Percentiles rank a stretch among this genome's conserved stretches.
Evolutionary conservation across 1,140 invertebrate species (phyloP).

Genomic region (Diprion similis): DNA sequence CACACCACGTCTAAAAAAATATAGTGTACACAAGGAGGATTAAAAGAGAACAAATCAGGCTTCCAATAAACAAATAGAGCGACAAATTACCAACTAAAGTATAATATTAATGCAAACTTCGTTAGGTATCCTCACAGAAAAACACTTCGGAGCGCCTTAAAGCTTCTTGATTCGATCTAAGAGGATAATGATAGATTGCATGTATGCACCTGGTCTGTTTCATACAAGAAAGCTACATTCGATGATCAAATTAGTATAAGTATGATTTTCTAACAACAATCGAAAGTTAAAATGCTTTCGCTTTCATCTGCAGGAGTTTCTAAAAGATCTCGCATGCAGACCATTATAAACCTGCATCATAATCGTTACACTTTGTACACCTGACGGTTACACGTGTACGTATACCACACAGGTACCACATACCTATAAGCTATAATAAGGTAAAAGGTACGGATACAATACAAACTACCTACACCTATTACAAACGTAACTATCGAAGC

Average conservation of each 20-base stretch:
- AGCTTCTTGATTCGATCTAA: too few species aligned
- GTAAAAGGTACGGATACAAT: neutral
- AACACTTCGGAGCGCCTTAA: too few species aligned
- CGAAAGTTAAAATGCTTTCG: slow-evolving; percentile 52
- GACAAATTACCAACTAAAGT: too few species aligned
- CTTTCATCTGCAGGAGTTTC: slow-evolving; percentile 41
- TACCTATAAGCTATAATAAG: neutral
- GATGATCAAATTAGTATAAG: neutral
- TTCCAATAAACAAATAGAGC: too few species aligned
- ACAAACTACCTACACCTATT: too few species aligned
- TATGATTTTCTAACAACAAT: slow-evolving; percentile 34
- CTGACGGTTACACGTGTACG: neutral
- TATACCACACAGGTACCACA: neutral
- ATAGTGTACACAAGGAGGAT: too few species aligned
- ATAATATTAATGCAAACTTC: too few species aligned
- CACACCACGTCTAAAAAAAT: too few species aligned
- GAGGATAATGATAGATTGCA: too few species aligned
- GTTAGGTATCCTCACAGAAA: too few species aligned
- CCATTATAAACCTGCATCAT: slow-evolving; percentile 8
- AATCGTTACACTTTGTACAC: neutral
- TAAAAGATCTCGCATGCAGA: slow-evolving; percentile 34
- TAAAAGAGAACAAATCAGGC: too few species aligned
- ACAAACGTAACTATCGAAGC: neutral
- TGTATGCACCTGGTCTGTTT: too few species aligned
- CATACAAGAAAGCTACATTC: neutral